Evolutionary conservation across 2,888 invertebrate species (phyloP).

Genomic region (Leptothorax acervorum): DNA sequence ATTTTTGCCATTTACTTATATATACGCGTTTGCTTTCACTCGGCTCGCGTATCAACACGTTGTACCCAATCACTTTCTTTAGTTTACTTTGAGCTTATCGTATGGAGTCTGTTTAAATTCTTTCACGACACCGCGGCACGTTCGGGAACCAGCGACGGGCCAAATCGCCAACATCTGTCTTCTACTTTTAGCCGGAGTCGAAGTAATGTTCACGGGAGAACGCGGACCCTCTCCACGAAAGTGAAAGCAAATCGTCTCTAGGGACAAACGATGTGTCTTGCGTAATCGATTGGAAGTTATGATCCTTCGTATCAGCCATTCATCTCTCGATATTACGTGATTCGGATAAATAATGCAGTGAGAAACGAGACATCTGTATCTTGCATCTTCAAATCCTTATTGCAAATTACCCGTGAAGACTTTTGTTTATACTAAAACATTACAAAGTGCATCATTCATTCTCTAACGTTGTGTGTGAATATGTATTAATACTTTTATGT

Average conservation of each 20-base stretch:
- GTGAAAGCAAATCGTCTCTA: constrained; percentile 43
- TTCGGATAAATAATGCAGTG: not conserved
- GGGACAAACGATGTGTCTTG: constrained; percentile 9
- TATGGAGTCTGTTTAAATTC: not conserved
- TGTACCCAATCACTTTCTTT: constrained; percentile 45
- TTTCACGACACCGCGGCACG: not conserved
- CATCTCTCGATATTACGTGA: not conserved
- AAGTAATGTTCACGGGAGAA: not conserved
- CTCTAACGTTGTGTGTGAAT: not conserved
- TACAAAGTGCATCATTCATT: not conserved
- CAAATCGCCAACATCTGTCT: constrained; percentile 11
- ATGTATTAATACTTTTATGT: not conserved
- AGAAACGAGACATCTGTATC: not conserved
- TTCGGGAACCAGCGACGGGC: not conserved
- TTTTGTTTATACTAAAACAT: not conserved
- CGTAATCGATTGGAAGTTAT: constrained; percentile 32
- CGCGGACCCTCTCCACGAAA: constrained; percentile 7
- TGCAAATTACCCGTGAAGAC: not conserved
- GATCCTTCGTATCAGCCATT: not conserved
- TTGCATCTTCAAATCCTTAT: not conserved
- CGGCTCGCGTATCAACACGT: not conserved
- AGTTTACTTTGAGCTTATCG: not conserved
- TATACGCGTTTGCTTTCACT: constrained; percentile 43
- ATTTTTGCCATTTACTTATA: not conserved
- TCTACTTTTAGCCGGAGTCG: not conserved